phyloP scores from a whole-genome alignment of 2,113 vertebrate species.

The Nothobranchius furzeri region DNA sequence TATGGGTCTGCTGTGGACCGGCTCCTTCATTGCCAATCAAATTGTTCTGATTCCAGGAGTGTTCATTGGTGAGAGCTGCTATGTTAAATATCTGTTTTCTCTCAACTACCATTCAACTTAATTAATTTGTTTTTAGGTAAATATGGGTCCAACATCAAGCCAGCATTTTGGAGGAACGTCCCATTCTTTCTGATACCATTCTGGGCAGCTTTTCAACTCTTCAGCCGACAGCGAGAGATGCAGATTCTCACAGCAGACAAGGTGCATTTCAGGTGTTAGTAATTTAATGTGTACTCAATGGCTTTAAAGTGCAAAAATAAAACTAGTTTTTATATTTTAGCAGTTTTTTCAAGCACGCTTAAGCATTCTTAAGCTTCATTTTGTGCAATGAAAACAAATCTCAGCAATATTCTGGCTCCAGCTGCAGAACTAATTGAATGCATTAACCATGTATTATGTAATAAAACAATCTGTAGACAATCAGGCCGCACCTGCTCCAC shows the following conservation, averaged over 20 bases:
- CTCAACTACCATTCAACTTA: neutral
- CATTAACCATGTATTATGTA: no score
- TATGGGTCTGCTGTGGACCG: slow-evolving; percentile 88
- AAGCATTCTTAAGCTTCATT: no score
- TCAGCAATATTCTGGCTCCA: no score
- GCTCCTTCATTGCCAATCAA: slow-evolving; percentile 85
- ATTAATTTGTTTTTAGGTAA: slow-evolving; percentile 79
- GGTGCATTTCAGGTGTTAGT: slow-evolving; percentile 67
- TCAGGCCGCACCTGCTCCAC: no score
- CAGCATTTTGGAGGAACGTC: slow-evolving; percentile 82
- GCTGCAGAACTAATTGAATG: no score
- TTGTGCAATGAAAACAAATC: no score
- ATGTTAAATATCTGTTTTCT: neutral
- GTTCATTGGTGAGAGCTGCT: slow-evolving; percentile 80
- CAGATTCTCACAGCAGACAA: slow-evolving; percentile 68
- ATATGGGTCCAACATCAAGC: slow-evolving; percentile 85
- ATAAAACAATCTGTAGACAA: no score
- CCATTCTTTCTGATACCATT: slow-evolving; percentile 81
- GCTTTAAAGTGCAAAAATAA: no score
- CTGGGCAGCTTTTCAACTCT: slow-evolving; percentile 83
- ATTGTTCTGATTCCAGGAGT: slow-evolving; percentile 86
- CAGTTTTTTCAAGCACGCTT: no score
- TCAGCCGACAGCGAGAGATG: slow-evolving; percentile 71
- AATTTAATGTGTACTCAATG: neutral
- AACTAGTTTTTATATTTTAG: no score